phyloP scores from a whole-genome alignment of 2,888 invertebrate genomes.

The Pherbina coryleti region DNA sequence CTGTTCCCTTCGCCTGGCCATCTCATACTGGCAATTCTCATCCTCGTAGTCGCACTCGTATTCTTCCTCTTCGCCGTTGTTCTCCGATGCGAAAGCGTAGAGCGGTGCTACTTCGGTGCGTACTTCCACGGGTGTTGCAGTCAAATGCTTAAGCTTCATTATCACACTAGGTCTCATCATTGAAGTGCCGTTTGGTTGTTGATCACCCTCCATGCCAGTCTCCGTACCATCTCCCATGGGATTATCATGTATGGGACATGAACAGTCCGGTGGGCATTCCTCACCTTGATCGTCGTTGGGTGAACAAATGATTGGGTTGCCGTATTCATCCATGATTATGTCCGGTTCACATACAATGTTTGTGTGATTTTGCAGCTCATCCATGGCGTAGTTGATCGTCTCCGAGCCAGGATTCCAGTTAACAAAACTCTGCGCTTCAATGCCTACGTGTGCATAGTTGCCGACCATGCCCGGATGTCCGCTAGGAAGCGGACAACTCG shows the following conservation, averaged over 20 bases:
- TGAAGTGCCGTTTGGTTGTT: not conserved
- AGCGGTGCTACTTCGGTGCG: not conserved
- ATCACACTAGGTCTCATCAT: not conserved
- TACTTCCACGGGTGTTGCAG: not conserved
- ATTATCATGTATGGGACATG: not conserved
- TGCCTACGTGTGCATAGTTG: not conserved
- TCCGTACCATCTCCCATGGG: not conserved
- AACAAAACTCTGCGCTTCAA: conserved; percentile 12
- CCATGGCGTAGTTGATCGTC: not conserved
- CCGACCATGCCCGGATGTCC: not conserved
- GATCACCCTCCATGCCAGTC: too few relatives aligned
- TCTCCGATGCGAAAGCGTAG: not conserved
- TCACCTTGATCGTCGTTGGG: not conserved
- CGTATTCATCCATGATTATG: not conserved
- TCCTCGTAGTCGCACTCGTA: conserved; percentile 6
- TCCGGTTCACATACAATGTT: not conserved
- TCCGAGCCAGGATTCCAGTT: conserved; percentile 26
- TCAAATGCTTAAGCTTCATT: not conserved
- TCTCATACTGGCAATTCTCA: not conserved
- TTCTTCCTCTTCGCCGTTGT: not conserved
- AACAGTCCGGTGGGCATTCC: not conserved
- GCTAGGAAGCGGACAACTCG: not conserved
- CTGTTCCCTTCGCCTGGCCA: conserved; percentile 16
- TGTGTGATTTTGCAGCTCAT: not conserved
- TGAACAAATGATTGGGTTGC: not conserved